These are phyloP conservation scores for Callospermophilus lateralis DNA, from an alignment of 2,113 vertebrate species.

Conservation along the genomic window DNA sequence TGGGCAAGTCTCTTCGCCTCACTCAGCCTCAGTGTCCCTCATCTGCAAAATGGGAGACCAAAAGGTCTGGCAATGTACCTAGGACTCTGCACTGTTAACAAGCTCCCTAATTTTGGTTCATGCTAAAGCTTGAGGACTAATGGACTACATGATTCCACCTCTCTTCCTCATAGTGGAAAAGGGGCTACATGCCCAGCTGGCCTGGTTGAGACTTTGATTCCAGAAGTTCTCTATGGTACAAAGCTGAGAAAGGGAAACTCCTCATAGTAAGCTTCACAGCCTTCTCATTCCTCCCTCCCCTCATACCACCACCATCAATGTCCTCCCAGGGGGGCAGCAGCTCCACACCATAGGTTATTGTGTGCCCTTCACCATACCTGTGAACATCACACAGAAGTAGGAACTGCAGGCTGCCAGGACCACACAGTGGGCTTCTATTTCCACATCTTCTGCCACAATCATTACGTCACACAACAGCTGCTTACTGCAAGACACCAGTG, in stretches of 20 bases:
- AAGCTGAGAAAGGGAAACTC: conserved; percentile 15
- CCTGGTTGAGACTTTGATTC: not conserved
- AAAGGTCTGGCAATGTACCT: not conserved
- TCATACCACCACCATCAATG: fast-evolving
- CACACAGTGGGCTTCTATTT: conserved; percentile 96
- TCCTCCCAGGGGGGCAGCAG: fast-evolving
- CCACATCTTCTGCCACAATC: conserved; percentile 94
- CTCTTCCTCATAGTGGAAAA: not conserved
- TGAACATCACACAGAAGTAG: conserved; percentile 99
- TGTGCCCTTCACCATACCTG: conserved; percentile 88
- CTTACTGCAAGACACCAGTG: conserved; percentile 91
- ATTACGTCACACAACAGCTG: conserved; percentile 97
- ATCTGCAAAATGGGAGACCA: conserved; percentile 8
- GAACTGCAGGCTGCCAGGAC: conserved; percentile 97
- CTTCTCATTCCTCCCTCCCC: not conserved
- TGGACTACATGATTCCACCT: not conserved
- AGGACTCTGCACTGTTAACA: not conserved
- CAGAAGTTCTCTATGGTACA: not conserved
- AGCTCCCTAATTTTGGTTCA: not conserved
- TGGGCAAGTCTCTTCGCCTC: not conserved
- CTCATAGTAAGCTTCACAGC: fast-evolving
- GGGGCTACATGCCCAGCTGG: not conserved
- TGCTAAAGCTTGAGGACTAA: not conserved
- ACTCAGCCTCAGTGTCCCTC: not conserved
- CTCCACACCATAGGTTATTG: fast-evolving